These are phyloP conservation scores for Monochamus alternatus DNA, from an alignment of 2,888 invertebrate genomes.

Conservation along the genomic window DNA sequence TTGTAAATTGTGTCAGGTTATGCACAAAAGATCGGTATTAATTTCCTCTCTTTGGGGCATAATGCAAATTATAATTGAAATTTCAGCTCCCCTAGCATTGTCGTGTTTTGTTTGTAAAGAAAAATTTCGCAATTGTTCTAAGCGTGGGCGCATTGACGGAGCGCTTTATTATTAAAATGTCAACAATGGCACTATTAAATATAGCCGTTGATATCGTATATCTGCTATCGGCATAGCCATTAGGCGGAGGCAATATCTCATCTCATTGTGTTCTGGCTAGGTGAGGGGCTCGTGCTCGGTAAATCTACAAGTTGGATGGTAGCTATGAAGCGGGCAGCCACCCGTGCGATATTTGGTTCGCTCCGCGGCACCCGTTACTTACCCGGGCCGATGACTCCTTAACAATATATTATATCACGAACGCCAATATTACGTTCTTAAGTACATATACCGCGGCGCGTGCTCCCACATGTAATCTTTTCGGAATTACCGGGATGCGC, in stretches of 20 bases:
- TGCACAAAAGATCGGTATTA: too few relatives aligned
- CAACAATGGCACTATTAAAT: conserved; percentile 54
- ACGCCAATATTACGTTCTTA: conserved; percentile 41
- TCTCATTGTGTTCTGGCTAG: conserved; percentile 58
- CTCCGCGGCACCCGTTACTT: conserved; percentile 68
- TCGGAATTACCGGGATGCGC: conserved; percentile 32
- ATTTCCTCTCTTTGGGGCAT: too few relatives aligned
- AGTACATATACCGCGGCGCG: conserved; percentile 28
- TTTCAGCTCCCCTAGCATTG: too few relatives aligned
- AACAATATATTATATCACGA: conserved; percentile 64
- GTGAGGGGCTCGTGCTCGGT: conserved; percentile 65
- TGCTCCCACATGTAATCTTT: conserved; percentile 38
- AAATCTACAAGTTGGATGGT: conserved; percentile 61
- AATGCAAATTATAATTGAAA: too few relatives aligned
- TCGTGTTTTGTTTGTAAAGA: too few relatives aligned
- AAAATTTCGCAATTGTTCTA: not conserved
- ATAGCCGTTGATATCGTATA: conserved; percentile 50
- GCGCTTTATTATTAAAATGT: conserved; percentile 44
- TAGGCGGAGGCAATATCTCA: conserved; percentile 58
- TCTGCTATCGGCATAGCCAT: conserved; percentile 52
- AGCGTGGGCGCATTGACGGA: conserved; percentile 23
- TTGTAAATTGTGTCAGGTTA: too few relatives aligned
- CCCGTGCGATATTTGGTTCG: conserved; percentile 69
- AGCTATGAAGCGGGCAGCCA: conserved; percentile 65
- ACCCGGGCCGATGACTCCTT: conserved; percentile 68